Percentiles rank a stretch among this genome's conserved stretches.
Evolutionary conservation across 2,888 invertebrate genomes (phyloP).

Genomic region (Hemithea aestivaria): DNA sequence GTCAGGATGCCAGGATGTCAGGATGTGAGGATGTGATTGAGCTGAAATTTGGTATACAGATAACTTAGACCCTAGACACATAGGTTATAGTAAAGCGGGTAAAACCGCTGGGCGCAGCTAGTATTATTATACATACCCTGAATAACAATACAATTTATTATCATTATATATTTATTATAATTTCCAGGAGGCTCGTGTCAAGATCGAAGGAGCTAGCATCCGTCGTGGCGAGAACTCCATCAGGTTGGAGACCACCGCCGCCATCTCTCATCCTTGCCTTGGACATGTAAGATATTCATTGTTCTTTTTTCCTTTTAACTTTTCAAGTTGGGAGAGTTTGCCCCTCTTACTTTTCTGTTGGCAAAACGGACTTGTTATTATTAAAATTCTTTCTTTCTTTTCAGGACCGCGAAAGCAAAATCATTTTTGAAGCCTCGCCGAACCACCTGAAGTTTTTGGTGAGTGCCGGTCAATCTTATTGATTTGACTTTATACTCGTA

Average conservation of each 20-base stretch:
- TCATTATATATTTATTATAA: constrained; percentile 9
- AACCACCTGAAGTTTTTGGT: constrained; percentile 56
- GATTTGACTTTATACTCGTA: no score
- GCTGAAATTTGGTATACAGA: no score
- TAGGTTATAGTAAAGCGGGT: no score
- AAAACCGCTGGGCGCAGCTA: no score
- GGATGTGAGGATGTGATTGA: no score
- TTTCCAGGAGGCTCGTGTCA: constrained; percentile 55
- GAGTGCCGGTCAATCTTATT: no score
- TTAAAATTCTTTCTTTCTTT: constrained; percentile 10
- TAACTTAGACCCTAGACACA: no score
- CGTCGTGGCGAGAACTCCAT: constrained; percentile 47
- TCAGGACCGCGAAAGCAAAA: constrained; percentile 62
- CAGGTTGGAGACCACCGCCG: constrained; percentile 53
- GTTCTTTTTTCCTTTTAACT: constrained; percentile 1
- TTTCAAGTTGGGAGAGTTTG: no score
- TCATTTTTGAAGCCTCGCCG: constrained; percentile 58
- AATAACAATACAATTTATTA: no score
- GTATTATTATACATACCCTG: no score
- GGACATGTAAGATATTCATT: constrained; percentile 51
- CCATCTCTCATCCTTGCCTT: constrained; percentile 51
- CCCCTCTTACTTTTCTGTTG: background rate
- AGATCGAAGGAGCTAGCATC: constrained; percentile 43
- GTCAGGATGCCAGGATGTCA: no score
- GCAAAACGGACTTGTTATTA: background rate